Base-by-base conservation (phyloP, 1,140 invertebrate genomes). In the Eupristina koningsbergeri region DNA sequence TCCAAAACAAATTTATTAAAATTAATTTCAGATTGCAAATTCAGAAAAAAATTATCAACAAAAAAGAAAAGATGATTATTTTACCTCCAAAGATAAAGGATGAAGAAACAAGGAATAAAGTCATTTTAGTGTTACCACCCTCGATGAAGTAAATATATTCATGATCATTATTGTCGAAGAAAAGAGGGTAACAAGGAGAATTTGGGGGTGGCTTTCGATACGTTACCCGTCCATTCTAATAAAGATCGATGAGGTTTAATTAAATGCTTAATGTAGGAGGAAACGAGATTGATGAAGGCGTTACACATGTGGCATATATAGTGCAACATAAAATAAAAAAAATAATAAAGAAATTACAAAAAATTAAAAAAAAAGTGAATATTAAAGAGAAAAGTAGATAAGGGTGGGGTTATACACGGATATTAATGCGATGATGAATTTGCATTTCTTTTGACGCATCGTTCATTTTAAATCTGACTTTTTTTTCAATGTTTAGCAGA, bases 171-270 rank as follows among this genome's bases (percentile, higher is more conserved):
- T 85, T 83, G 73, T 83, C 83, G 85, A 86, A 81, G 81, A 84
- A 87, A 74, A 73, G 89, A 86, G 87, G 86, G 87, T 89, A 89
- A 88, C 86, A 88, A 73, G 50, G 64, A 15, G 86, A 86, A 86
- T 84, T 89, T 83, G 90, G 88, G 88, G 89, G 87, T 86, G 88
- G 86, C 61, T 89, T 86, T 90, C 89, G 13, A 47, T 75, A 75
- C 73, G 87, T 64, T 83, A 81, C 47, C 34, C 76, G 76, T 78
- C 34, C 26, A 13, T 41, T 77, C 86, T 91, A 90, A 91, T 91
- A 90, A 91, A 91, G 90, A 91, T 91, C 88, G 89, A 91, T 91
- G 89, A 88, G 86, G 85, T 90, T 91, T 91, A 90, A 91, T 91
- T 89, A 91, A 91, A 89, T 86, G 87, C 86, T 86, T 76, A 84